These are phyloP conservation scores for Silurus meridionalis DNA, from an alignment of 2,113 vertebrate genomes.

Conservation along the genomic window DNA sequence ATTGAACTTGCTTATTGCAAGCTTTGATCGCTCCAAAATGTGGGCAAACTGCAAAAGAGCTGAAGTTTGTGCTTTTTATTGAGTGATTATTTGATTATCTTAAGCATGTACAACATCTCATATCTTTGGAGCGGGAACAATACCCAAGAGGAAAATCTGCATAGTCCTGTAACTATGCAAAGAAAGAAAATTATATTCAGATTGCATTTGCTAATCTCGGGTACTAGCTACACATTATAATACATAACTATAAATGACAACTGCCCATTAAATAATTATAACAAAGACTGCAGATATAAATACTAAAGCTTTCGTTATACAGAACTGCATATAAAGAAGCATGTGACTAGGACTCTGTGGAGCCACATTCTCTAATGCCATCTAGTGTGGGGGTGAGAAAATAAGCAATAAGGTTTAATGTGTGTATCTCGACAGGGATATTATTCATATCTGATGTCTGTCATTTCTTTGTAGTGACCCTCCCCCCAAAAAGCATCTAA, in stretches of 20 bases:
- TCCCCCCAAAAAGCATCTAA: background rate
- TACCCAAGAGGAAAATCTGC: background rate
- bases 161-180: background rate
- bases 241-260: background rate
- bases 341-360: background rate
- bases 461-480: background rate
- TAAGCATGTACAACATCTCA: background rate
- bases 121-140: background rate
- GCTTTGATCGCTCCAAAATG: background rate
- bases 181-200: background rate
- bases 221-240: background rate
- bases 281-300: background rate
- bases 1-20: background rate
- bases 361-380: constrained; percentile 65
- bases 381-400: constrained; percentile 62
- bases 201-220: background rate
- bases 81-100: background rate
- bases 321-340: background rate
- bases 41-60: background rate
- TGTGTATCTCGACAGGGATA: background rate
- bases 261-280: background rate
- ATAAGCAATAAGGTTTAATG: background rate
- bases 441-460: background rate
- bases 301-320: background rate
- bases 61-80: background rate